phyloP scores from a whole-genome alignment of 2,797 vertebrate species.

The Scolopax rusticola region DNA sequence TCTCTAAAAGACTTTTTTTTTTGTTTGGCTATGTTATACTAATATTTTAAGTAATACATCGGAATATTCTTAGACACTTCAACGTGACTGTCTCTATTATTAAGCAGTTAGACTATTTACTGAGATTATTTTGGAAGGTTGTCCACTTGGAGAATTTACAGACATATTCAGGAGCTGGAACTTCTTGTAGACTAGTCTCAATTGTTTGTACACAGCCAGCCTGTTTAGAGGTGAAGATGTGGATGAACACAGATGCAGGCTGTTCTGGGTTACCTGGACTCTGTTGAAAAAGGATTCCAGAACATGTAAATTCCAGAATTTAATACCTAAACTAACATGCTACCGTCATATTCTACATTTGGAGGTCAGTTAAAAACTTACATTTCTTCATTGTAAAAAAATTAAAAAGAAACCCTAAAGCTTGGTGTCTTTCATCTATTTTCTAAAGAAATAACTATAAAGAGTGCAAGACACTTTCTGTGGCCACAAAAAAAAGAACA shows the following conservation, averaged over 20 bases:
- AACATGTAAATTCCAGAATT: background rate
- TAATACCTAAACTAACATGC: background rate
- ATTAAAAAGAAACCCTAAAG: fast-evolving
- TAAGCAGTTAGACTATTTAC: background rate
- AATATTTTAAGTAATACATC: background rate
- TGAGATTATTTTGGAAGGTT: background rate
- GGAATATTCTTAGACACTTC: background rate
- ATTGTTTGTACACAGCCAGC: background rate
- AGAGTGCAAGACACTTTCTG: background rate
- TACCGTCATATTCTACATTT: background rate
- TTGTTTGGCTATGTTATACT: background rate
- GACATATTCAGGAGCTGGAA: background rate
- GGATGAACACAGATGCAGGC: background rate
- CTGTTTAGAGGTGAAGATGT: background rate
- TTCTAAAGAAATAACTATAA: background rate
- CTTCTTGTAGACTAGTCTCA: background rate
- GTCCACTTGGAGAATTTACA: background rate
- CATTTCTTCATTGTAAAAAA: background rate
- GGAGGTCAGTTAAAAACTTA: background rate
- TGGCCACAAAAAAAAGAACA: background rate
- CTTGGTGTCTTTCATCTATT: background rate
- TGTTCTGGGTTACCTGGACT: background rate
- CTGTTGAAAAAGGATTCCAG: background rate
- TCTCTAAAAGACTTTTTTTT: background rate
- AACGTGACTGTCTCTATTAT: background rate